These are phyloP conservation scores for Heliconius hortense DNA, from an alignment of 2,888 invertebrate species.

Conservation along the genomic window DNA sequence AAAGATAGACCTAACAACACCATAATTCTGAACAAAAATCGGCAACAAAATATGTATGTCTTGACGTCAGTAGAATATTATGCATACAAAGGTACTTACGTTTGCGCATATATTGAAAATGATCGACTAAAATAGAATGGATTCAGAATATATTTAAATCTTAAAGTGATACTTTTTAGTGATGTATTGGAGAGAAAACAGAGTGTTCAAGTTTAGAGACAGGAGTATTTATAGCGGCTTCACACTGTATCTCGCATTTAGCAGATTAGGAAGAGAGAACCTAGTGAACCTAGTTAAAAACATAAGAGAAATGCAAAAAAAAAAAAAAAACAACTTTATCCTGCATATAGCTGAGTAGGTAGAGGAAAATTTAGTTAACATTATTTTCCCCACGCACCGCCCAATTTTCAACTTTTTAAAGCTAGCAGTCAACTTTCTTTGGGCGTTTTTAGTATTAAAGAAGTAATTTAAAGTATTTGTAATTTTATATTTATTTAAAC, in stretches of 20 bases:
- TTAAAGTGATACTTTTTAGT: not conserved
- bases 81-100: constrained; percentile 19
- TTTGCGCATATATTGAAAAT: constrained; percentile 26
- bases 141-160: constrained; percentile 5
- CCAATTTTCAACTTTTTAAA: no score
- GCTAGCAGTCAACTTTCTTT: no score
- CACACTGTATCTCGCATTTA: not conserved
- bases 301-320: no score
- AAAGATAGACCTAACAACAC: not conserved
- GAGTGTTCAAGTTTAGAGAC: not conserved
- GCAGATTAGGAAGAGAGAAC: no score
- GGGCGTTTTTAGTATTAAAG: no score
- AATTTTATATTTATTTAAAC: not conserved
- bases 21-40: not conserved
- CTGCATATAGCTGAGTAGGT: no score
- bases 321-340: no score
- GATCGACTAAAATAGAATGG: constrained; percentile 19
- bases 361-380: no score
- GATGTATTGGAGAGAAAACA: not conserved
- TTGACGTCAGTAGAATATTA: constrained; percentile 23
- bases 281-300: no score
- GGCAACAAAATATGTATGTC: not conserved
- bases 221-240: not conserved
- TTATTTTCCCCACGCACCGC: no score
- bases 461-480: no score